These are phyloP conservation scores for Chironomus tentans DNA, from an alignment of 2,888 invertebrate genomes.

Conservation along the genomic window DNA sequence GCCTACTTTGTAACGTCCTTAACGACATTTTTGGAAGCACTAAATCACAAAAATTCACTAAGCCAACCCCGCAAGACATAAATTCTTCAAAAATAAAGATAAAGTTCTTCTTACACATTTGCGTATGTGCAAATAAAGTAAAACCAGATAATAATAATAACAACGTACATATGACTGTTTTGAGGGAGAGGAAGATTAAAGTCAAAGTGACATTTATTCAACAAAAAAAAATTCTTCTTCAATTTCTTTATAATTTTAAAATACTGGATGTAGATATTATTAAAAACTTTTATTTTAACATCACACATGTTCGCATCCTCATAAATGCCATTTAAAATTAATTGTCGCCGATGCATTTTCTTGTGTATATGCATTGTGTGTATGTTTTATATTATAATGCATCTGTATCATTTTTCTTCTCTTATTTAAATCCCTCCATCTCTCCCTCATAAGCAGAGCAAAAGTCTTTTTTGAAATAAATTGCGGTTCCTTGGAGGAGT, in stretches of 20 bases:
- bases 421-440: background rate
- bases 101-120: background rate
- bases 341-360: constrained; percentile 12
- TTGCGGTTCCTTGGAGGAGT: too few species aligned
- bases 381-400: background rate
- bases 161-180: background rate
- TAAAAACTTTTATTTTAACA: background rate
- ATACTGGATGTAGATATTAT: background rate
- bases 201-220: background rate
- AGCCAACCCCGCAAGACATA: too few species aligned
- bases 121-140: background rate
- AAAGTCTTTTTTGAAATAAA: too few species aligned
- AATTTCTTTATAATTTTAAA: background rate
- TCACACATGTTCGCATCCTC: constrained; percentile 11
- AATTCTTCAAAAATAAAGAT: too few species aligned
- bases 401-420: background rate
- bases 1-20: too few species aligned
- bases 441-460: background rate
- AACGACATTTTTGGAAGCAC: too few species aligned
- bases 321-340: constrained; percentile 24
- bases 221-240: background rate
- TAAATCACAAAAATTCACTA: too few species aligned
- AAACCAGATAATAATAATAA: background rate
- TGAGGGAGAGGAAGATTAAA: background rate
- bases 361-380: background rate